Evolutionary conservation across 2,797 vertebrate species (phyloP).

Genomic region (Mus spretus): DNA sequence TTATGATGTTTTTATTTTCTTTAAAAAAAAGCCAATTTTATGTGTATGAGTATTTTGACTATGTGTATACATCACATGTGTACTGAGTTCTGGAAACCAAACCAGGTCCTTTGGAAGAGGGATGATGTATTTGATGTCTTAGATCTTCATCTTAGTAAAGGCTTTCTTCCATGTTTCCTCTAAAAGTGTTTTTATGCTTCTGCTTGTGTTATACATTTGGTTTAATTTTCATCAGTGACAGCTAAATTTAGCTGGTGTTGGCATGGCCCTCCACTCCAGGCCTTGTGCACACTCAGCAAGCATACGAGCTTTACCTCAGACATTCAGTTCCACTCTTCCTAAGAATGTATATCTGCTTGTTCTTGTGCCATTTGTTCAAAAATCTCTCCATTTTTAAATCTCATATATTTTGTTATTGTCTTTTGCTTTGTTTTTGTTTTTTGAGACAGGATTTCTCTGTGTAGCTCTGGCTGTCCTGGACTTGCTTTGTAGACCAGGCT

Average conservation of each 20-base stretch:
- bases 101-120: not conserved
- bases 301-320: not conserved
- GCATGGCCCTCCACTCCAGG: too few relatives aligned
- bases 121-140: not conserved
- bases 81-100: not conserved
- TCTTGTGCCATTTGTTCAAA: not conserved
- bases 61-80: not conserved
- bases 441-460: not conserved
- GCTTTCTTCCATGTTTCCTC: constrained; percentile 13
- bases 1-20: not conserved
- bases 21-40: not conserved
- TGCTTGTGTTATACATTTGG: not conserved
- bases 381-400: not conserved
- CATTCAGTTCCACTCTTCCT: not conserved
- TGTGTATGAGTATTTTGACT: not conserved
- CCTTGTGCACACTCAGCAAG: not conserved
- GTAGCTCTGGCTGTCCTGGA: not conserved
- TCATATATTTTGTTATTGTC: not conserved
- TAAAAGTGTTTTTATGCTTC: not conserved
- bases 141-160: not conserved
- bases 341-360: not conserved
- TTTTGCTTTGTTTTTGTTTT: too few relatives aligned
- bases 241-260: not conserved
- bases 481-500: not conserved
- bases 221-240: constrained; percentile 32